phyloP scores from a whole-genome alignment of 2,888 invertebrate species.

The Drosophila mercatorum region DNA sequence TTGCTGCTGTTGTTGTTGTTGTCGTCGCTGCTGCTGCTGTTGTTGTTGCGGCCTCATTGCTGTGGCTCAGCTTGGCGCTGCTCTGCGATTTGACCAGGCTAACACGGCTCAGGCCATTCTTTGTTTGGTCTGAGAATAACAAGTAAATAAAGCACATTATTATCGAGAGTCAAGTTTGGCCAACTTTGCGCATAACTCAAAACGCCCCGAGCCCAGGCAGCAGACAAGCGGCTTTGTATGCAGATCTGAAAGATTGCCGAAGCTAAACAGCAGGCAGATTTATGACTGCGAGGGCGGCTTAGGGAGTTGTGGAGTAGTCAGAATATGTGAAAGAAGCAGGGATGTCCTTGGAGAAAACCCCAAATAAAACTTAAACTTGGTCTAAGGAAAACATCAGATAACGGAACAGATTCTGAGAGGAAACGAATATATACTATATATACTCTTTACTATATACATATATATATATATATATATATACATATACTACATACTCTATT shows the following conservation, averaged over 20 bases:
- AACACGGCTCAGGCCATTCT: constrained; percentile 59
- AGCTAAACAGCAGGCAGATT: constrained; percentile 69
- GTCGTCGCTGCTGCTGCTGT: constrained; percentile 29
- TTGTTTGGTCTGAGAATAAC: constrained; percentile 45
- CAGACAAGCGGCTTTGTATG: constrained; percentile 25
- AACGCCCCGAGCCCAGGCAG: constrained; percentile 31
- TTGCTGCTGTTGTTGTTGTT: constrained; percentile 18
- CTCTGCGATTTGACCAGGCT: constrained; percentile 67
- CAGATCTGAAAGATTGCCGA: constrained; percentile 41
- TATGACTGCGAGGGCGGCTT: constrained; percentile 63
- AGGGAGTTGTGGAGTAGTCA: not conserved
- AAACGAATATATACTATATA: too few relatives aligned
- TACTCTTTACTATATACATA: too few relatives aligned
- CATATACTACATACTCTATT: too few relatives aligned
- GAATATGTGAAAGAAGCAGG: not conserved
- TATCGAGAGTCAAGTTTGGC: constrained; percentile 13
- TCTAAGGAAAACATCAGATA: too few relatives aligned
- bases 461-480: too few relatives aligned
- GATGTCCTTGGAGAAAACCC: too few relatives aligned
- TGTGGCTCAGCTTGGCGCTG: constrained; percentile 61
- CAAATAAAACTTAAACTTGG: too few relatives aligned
- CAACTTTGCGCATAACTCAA: constrained; percentile 43
- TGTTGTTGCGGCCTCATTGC: constrained; percentile 56
- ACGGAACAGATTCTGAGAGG: too few relatives aligned
- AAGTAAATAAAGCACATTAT: constrained; percentile 10